phyloP scores from a whole-genome alignment of 2,797 vertebrate genomes.

The Ispidina picta region DNA sequence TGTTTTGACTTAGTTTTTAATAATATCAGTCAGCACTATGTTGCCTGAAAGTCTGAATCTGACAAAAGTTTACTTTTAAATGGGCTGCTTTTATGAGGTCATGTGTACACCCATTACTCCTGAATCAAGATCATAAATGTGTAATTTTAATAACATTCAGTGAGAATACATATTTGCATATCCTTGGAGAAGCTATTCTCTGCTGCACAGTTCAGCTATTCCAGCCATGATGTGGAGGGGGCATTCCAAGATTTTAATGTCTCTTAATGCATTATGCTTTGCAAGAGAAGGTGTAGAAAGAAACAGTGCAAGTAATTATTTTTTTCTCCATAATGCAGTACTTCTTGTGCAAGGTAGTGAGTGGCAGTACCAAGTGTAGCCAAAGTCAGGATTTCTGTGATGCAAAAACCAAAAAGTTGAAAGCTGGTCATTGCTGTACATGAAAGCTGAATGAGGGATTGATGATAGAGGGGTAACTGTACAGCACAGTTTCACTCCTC shows the following conservation, averaged over 20 bases:
- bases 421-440: rapidly evolving
- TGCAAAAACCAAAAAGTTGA: not conserved
- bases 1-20: slow-evolving; percentile 58
- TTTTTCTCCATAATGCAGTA: not conserved
- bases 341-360: not conserved
- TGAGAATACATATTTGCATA: slow-evolving; percentile 26
- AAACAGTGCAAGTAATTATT: not conserved
- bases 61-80: slow-evolving; percentile 56
- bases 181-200: not conserved
- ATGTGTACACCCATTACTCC: slow-evolving; percentile 52
- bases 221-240: not conserved
- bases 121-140: slow-evolving; percentile 45
- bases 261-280: not conserved
- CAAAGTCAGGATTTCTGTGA: not conserved
- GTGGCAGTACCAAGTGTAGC: not conserved
- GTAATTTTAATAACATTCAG: slow-evolving; percentile 25
- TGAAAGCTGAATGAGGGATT: not conserved
- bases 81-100: slow-evolving; percentile 53
- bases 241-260: not conserved
- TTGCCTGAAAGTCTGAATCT: slow-evolving; percentile 67
- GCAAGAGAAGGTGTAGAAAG: not conserved
- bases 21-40: slow-evolving; percentile 54
- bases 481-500: not conserved
- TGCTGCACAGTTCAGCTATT: not conserved
- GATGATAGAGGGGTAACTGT: not conserved